Base-by-base conservation (phyloP, 2,113 vertebrate species). In the Phrynosoma platyrhinos region DNA sequence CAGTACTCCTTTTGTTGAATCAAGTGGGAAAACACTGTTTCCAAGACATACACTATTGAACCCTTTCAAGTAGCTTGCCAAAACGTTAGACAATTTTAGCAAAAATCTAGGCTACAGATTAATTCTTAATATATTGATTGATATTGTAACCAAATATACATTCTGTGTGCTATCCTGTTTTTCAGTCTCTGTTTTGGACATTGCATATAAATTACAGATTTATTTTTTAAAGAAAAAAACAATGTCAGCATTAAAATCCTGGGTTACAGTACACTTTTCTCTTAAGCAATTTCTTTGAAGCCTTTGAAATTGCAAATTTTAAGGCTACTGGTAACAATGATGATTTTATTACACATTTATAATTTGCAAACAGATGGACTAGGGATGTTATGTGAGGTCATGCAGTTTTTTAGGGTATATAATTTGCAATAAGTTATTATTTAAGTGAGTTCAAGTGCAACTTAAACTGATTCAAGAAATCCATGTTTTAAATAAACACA, bases 1-100 rank as follows among this genome's bases (percentile, higher is more conserved):
- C 95, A 97, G 91, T 96, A 96, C 96, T 94, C 94, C 91, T 92
- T 97, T 97, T 97, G 95, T 96, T 95, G 86, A 94, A 90, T 40
- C 81, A 93, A 83, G 71, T 89, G 79, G 25, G 12, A 87, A 91
- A 92, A 9, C 10, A 30, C 81, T 92, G 81, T 92, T 94, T 96
- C 95, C 90, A 95, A 94, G 82, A 91, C 90, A 92, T 87, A 91
- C 93, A 72, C 95, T 96, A 95, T 96, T 96, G 93, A 96, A 96
- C 94, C 89, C 95, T 97, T 97, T 97, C 94, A 95, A 95, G 93
- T 93, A 91, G 94, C 91, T 91, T 97, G 93, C 95, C 96, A 96
- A 97, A 95, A 95, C 92, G 94, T 97, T 95, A 93, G 93, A 94
- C 94, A 95, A 91, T 90, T 96, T 96, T 94, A 95, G 90, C 91